Evolutionary conservation across 2,888 invertebrate species (phyloP), one percentile per base, ranked within the genome.

Genomic region (Amorpha juglandis): DNA sequence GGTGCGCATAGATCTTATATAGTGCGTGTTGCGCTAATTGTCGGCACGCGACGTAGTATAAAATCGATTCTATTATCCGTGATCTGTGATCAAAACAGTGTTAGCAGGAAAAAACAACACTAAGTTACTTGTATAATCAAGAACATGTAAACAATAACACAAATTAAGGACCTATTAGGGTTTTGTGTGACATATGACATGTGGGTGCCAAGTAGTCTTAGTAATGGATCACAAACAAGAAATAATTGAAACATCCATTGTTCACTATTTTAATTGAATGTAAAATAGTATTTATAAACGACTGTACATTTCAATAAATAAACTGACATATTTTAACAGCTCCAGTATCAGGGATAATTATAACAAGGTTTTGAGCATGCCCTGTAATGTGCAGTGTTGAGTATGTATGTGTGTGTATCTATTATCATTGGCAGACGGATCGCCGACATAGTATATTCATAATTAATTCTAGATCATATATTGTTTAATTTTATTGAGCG

Each of bases 221-320:
- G 69, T 72, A 77, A 71, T 76, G 83, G 80, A 79, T 76, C 71
- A 74, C 70, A 72, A 64, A 67, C 70, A 74, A 81, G 72, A 84
- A 87, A 83, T 83, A 87, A 87, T 79, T 81, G 77, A 81, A 81
- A 80, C 79, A 79, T 80, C 79, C 79, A 78, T 84, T 88, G 81
- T 89, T 83, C 88, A 90, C 88, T 88, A 86, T 88, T 89, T 90
- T 90, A 90, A 90, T 90, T 82, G 82, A 69, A 86, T 86, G 87
- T 88, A 90, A 88, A 89, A 87, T 81, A 74, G 76, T 76, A 81
- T 87, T 84, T 89, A 88, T 88, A 89, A 89, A 89, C 84, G 78
- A 84, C 89, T 89, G 89, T 89, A 89, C 87, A 89, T 85, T 87
- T 82, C 79, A 86, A 65, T 62, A 67, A 83, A 87, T 90, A 89